Conservation (phyloP, 2,113 vertebrate species). For the Sylvicapra grimmia region DNA sequence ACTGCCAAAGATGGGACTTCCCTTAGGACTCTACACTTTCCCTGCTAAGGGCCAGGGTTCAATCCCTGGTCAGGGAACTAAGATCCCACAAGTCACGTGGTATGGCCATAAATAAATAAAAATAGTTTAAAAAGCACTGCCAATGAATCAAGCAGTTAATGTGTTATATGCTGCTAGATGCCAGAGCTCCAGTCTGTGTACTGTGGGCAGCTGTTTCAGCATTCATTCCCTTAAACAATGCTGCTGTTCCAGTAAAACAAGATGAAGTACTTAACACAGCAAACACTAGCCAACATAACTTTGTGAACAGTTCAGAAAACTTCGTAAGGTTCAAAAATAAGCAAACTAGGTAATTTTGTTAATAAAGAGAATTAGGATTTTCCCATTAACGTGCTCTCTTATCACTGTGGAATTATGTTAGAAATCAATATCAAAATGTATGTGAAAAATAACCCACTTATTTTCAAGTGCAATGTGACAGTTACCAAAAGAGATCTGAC, state of each 20-base stretch:
- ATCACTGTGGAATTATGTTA: not conserved
- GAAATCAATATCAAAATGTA: not conserved
- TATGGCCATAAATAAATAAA: not conserved
- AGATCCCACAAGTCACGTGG: not conserved
- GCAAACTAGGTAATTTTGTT: slow-evolving; percentile 1
- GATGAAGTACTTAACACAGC: slow-evolving; percentile 21
- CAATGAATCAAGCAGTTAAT: slow-evolving; percentile 18
- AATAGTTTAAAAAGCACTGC: not conserved
- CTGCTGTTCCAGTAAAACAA: slow-evolving; percentile 46
- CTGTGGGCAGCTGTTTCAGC: not conserved
- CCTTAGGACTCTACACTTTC: not conserved
- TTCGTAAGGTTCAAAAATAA: not conserved
- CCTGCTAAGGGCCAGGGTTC: not conserved
- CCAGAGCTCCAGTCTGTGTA: not conserved
- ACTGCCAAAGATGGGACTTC: not conserved
- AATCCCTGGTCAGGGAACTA: not conserved
- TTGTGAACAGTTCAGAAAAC: slow-evolving; percentile 22
- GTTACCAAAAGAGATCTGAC: not conserved
- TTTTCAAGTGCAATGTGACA: not conserved
- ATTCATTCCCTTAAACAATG: slow-evolving; percentile 22
- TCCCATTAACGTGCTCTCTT: not conserved
- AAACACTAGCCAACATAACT: slow-evolving; percentile 21
- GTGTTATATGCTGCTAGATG: not conserved
- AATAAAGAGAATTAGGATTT: not conserved
- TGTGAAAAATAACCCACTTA: not conserved